A percentile compares a stretch with the other conserved stretches of the same genome.
Evolutionary conservation across 2,113 vertebrate genomes (phyloP).

Genomic region (Pterophyllum scalare): DNA sequence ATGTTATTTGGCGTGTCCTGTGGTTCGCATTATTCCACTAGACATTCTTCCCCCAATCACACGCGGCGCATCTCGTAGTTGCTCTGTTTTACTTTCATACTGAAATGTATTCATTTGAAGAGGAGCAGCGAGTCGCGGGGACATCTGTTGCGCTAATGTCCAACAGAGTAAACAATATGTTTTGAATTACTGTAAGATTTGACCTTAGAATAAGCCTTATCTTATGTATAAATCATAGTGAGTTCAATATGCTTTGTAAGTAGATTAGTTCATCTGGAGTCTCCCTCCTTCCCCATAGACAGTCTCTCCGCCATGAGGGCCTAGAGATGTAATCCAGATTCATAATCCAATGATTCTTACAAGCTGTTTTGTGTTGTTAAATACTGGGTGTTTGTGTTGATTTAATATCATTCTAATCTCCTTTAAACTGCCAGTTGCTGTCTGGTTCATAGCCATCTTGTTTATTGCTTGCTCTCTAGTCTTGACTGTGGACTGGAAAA

Average conservation of each 20-base stretch:
- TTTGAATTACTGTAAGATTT: conserved; percentile 77
- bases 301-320: conserved; percentile 35
- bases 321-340: conserved; percentile 79
- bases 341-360: conserved; percentile 83
- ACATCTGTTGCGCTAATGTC: conserved; percentile 77
- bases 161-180: conserved; percentile 79
- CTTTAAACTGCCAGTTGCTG: conserved; percentile 74
- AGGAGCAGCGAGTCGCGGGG: conserved; percentile 25
- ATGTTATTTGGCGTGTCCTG: conserved; percentile 40
- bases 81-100: conserved; percentile 31
- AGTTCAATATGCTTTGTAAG: conserved; percentile 81
- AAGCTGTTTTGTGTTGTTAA: conserved; percentile 81
- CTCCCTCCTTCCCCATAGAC: conserved; percentile 8
- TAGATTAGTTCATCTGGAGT: conserved; percentile 77
- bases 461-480: conserved; percentile 57
- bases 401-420: conserved; percentile 80
- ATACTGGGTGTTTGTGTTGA: conserved; percentile 79
- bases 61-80: conserved; percentile 3
- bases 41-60: conserved; percentile 9
- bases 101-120: conserved; percentile 35
- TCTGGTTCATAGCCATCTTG: conserved; percentile 58
- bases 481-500: conserved; percentile 15
- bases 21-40: conserved; percentile 48
- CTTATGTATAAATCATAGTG: conserved; percentile 79
- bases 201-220: conserved; percentile 80